Conservation (phyloP, 2,113 vertebrate species). For the Ameiurus melas region DNA sequence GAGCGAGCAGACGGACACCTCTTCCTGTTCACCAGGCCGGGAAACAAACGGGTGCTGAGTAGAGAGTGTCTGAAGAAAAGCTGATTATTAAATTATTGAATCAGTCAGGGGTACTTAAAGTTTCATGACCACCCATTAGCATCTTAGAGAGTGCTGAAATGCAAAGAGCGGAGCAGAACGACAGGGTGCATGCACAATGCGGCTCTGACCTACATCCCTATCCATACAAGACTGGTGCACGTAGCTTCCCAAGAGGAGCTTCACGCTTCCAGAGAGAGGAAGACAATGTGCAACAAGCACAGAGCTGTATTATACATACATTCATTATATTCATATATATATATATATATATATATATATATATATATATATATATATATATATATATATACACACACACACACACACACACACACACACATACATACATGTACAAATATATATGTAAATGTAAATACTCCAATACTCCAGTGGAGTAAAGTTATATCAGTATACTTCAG, state of each 20-base stretch:
- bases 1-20: conserved; percentile 22
- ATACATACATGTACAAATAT: background rate
- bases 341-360: no score
- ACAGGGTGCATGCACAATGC: conserved; percentile 27
- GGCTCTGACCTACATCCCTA: conserved; percentile 64
- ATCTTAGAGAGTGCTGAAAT: conserved; percentile 50
- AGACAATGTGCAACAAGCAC: background rate
- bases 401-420: background rate
- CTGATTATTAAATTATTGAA: conserved; percentile 72
- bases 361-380: no score
- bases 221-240: background rate
- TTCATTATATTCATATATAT: no score
- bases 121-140: conserved; percentile 69
- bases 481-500: no score
- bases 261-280: background rate
- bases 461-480: no score
- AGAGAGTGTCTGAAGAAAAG: conserved; percentile 53
- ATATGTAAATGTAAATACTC: no score
- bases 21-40: conserved; percentile 1
- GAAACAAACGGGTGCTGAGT: conserved; percentile 29
- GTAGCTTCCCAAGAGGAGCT: background rate
- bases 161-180: background rate
- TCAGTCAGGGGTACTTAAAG: conserved; percentile 64
- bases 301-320: background rate
- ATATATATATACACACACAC: background rate